A percentile compares a stretch with the other conserved stretches of the same genome.
These are phyloP conservation scores for Pollenia labialis DNA, from an alignment of 2,888 invertebrate species.

Conservation along the genomic window DNA sequence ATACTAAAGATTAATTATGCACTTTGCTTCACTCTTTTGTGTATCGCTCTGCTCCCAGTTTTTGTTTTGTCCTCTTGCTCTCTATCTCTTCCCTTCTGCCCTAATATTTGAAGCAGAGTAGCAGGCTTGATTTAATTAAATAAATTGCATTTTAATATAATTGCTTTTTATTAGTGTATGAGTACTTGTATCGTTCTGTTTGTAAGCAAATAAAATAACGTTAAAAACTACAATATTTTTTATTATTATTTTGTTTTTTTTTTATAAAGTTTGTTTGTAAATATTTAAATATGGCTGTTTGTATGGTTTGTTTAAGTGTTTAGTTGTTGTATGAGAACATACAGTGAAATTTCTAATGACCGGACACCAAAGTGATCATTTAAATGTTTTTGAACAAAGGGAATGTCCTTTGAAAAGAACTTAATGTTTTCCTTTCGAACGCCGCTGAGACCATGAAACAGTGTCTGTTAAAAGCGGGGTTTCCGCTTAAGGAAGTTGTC, in stretches of 20 bases:
- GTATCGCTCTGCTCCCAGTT: not conserved
- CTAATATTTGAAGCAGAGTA: slow-evolving; percentile 8
- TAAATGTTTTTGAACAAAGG: too few species aligned
- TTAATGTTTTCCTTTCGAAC: too few species aligned
- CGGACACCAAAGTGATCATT: too few species aligned
- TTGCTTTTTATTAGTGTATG: slow-evolving; percentile 6
- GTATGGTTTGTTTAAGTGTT: not conserved
- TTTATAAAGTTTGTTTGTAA: slow-evolving; percentile 37
- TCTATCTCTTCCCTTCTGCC: not conserved
- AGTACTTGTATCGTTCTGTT: slow-evolving; percentile 2
- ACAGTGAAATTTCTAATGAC: too few species aligned
- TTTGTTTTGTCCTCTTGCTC: too few species aligned
- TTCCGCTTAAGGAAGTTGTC: too few species aligned
- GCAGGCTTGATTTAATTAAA: slow-evolving; percentile 60
- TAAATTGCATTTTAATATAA: slow-evolving; percentile 70
- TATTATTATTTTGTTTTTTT: slow-evolving; percentile 22
- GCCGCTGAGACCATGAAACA: too few species aligned
- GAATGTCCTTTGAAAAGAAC: too few species aligned
- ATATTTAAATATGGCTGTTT: slow-evolving; percentile 26
- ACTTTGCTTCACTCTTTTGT: not conserved
- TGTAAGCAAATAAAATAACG: slow-evolving; percentile 44
- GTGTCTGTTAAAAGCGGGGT: too few species aligned
- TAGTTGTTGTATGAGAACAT: not conserved
- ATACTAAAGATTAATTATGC: slow-evolving; percentile 38
- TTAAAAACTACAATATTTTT: slow-evolving; percentile 26